Base-by-base conservation (phyloP, 2,797 vertebrate genomes). In the Ara ararauna region DNA sequence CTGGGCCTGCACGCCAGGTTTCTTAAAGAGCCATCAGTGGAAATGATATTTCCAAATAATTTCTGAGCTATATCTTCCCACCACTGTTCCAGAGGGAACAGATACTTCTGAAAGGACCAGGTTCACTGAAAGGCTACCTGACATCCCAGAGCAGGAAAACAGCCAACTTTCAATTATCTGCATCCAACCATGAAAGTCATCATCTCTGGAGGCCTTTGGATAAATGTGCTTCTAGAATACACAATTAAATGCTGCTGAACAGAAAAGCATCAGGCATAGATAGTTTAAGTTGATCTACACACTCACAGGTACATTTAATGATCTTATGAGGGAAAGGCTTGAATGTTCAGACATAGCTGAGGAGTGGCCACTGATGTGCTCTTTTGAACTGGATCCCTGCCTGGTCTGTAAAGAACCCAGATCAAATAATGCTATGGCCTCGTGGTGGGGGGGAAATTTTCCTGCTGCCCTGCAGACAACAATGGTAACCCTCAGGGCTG, bases 71-170 rank as follows among this genome's bases (percentile, higher is more conserved):
- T 54, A 53, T 66, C 77, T 92, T 88, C 54, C 66, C 51, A 85
- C 22, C 51, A 9, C 67, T 62, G 40, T 66, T 67, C 58, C 61
- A 81, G 27, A 81, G 66, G 72, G 77, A 91, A 38, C 47, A 79
- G 67, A 32, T 32, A 36, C 13, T n/a, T 65, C 53, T 27, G 81
- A 65, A 85, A 87, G 48, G 71, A 34, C 36, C 44, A 67, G 56
- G 86, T 56, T 94, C 81, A 74, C 61, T n/a, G 44, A 76, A 89
- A 77, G 84, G 77, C 74, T 78, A 67, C 86, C 88, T 93, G 77
- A 77, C 72, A 85, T 53, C 16, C 88, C 85, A 40, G 44, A 86
- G 64, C 20, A 90, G 64, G 36, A 90, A 83, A 82, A 82, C 22
- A 61, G 73, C 58, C 91, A 93, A 5, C 62, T 73, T 76, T 8